Percentiles rank a stretch among this genome's conserved stretches.
Conservation (phyloP, 2,113 vertebrate genomes). For the Onychorhynchus coronatus region DNA sequence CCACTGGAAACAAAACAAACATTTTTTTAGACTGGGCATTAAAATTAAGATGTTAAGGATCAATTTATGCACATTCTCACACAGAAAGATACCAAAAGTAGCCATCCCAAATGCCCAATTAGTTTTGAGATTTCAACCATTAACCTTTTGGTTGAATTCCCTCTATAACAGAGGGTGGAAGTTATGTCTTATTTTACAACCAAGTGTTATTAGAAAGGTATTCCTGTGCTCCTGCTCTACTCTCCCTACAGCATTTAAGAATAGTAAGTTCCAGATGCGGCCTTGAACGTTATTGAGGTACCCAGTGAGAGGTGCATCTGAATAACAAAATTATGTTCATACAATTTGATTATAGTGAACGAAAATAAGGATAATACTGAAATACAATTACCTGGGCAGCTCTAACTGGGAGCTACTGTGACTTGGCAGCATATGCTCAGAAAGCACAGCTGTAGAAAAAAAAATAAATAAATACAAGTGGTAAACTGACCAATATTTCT, state of each 20-base stretch:
- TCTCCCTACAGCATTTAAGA: neutral
- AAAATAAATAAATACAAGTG: neutral
- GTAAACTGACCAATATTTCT: neutral
- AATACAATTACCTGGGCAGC: conserved; percentile 59
- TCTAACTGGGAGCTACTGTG: conserved; percentile 49
- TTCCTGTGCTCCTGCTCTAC: neutral
- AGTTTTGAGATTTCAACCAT: neutral
- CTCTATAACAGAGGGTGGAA: neutral
- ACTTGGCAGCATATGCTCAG: conserved; percentile 33
- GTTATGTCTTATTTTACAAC: neutral
- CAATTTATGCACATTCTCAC: neutral
- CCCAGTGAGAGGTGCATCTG: conserved; percentile 64
- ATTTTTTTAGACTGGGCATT: neutral
- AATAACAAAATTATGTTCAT: conserved; percentile 84
- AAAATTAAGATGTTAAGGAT: neutral
- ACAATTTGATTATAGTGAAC: conserved; percentile 77
- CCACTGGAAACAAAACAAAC: neutral
- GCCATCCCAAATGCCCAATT: neutral
- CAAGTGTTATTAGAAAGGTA: neutral
- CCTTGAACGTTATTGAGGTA: conserved; percentile 65
- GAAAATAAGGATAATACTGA: conserved; percentile 55
- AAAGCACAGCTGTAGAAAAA: neutral
- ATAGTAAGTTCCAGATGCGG: conserved; percentile 16
- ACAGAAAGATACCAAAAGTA: neutral
- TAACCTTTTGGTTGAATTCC: neutral